Evolutionary conservation across 1,140 invertebrate species (phyloP), one percentile per base, ranked within the genome.

Genomic region (Drosophila sturtevanti): DNA sequence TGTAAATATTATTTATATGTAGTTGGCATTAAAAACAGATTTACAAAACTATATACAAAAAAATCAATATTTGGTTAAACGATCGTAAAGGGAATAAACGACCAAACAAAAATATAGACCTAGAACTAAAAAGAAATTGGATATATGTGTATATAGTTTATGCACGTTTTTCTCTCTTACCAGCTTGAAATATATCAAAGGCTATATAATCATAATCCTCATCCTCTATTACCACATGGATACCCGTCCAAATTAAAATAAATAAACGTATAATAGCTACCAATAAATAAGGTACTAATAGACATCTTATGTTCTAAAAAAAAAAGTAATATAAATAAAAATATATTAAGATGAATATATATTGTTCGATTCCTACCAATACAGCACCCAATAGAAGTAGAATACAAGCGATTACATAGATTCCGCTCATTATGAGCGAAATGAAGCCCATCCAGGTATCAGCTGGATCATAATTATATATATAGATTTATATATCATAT

Each of bases 81-180:
- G 27, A 37, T 68, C 62, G 10, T 89, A 82, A 22, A 61, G 79
- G 1, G 82, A 87, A 21, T 68, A 73, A 6, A 89, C 82, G 31
- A 87, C 68, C 37, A 87, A 21, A 27, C 68, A 73, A 6, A 87
- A 87, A 44, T 87, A 87, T 37, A 79, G 21, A 16, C 75, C 69
- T 5, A 87, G 16, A 54, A 72, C 82, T 87, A 14, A 0, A 31
- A 48, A 9, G 2, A 1, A 34, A 21, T 2, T 21, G 7, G 2
- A 18, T 14, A 16, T 9, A 38, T 6, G 14, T n/a, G 7, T 16
- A 41, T 38, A 4, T 14, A 6, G n/a, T 11, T 12, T 4, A 38
- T 12, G n/a, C 31, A 34, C 10, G 4, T 7, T 41, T 14, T 18
- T 5, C 9, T 44, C 11, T 21, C 74, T 70, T 27, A 89, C 82